Evolutionary conservation across 1,140 invertebrate species (phyloP).

Genomic region (Scaptomyza montana): DNA sequence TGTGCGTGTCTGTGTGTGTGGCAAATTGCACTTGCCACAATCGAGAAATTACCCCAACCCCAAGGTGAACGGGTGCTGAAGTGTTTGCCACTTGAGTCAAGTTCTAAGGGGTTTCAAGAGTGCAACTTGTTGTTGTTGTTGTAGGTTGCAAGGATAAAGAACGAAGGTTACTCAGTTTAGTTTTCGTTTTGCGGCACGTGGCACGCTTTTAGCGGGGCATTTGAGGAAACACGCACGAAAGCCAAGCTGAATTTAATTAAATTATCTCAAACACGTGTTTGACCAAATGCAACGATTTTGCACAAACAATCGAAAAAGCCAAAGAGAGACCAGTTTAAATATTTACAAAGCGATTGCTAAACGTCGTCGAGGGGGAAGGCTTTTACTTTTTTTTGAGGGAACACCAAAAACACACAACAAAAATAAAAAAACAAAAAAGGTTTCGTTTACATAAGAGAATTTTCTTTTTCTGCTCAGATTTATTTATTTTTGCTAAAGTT

Average conservation of each 20-base stretch:
- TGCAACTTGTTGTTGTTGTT: slow-evolving; percentile 45
- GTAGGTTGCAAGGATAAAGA: slow-evolving; percentile 1
- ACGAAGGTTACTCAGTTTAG: not conserved
- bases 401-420: not conserved
- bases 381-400: not conserved
- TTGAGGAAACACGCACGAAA: slow-evolving; percentile 48
- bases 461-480: slow-evolving; percentile 37
- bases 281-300: slow-evolving; percentile 82
- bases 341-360: slow-evolving; percentile 72
- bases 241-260: slow-evolving; percentile 83
- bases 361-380: slow-evolving; percentile 56
- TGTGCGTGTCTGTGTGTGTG: not conserved
- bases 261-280: slow-evolving; percentile 83
- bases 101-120: slow-evolving; percentile 24
- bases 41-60: slow-evolving; percentile 40
- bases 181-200: slow-evolving; percentile 39
- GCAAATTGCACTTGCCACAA: slow-evolving; percentile 65
- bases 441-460: slow-evolving; percentile 62
- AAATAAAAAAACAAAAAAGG: slow-evolving; percentile 27
- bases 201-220: slow-evolving; percentile 8
- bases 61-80: slow-evolving; percentile 40
- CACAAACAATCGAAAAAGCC: slow-evolving; percentile 63
- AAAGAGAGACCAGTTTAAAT: slow-evolving; percentile 61
- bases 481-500: slow-evolving; percentile 13
- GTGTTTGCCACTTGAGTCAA: slow-evolving; percentile 76